These are phyloP conservation scores for Proisotoma minuta DNA, from an alignment of 2,888 invertebrate genomes.

Conservation along the genomic window DNA sequence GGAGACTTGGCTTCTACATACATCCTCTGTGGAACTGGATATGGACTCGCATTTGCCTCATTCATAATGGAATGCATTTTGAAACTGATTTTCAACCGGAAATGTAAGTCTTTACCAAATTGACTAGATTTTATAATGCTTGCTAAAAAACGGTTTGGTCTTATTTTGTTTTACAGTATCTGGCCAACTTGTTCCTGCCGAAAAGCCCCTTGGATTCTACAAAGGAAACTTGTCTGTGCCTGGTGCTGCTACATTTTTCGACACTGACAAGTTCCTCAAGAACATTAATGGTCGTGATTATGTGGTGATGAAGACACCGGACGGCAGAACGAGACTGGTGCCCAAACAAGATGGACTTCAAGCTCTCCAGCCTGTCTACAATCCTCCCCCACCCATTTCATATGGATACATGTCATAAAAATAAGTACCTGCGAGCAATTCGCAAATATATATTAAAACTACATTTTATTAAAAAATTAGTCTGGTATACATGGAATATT, in stretches of 20 bases:
- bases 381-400: slow-evolving; percentile 45
- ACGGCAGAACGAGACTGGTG: slow-evolving; percentile 46
- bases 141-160: neutral
- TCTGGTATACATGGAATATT: neutral
- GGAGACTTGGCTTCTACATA: slow-evolving; percentile 76
- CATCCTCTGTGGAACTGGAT: slow-evolving; percentile 66
- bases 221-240: slow-evolving; percentile 47
- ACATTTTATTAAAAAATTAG: slow-evolving; percentile 5
- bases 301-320: slow-evolving; percentile 47
- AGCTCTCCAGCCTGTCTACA: slow-evolving; percentile 46
- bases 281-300: slow-evolving; percentile 47
- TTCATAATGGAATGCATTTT: slow-evolving; percentile 62
- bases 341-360: slow-evolving; percentile 45
- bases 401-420: slow-evolving; percentile 46
- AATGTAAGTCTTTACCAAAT: slow-evolving; percentile 34
- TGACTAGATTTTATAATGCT: slow-evolving; percentile 6
- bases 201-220: slow-evolving; percentile 44
- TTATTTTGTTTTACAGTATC: slow-evolving; percentile 33
- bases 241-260: slow-evolving; percentile 46
- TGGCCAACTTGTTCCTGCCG: slow-evolving; percentile 44
- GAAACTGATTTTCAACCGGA: slow-evolving; percentile 37
- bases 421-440: neutral
- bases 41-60: slow-evolving; percentile 60
- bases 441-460: no score
- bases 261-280: slow-evolving; percentile 47